Base-by-base conservation (phyloP, 1,140 invertebrate genomes). In the Proales similis region DNA sequence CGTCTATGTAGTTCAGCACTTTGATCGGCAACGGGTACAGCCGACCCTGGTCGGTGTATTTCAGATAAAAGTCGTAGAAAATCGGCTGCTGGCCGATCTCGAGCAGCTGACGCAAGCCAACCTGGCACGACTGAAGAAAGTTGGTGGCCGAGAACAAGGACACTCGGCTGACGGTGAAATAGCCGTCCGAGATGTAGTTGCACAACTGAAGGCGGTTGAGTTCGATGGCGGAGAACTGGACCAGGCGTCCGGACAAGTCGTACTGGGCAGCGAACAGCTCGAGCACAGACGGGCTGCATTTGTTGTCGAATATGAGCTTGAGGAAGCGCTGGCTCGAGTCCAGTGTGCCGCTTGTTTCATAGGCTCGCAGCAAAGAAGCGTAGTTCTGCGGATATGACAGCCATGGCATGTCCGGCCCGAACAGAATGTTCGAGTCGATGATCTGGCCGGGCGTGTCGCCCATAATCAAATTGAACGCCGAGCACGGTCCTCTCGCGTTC, bases 21-120 rank as follows among this genome's bases (percentile, higher is more conserved):
- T 80, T 69, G 19, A 83, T 70, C 5, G 82, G 82, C 12, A 84
- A 65, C 36, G 77, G 70, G 65, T 80, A 77, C n/a, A 82, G 67
- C 61, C 76, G 68, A 24, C 67, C 69, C 63, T 73, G 72, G 11
- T 72, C 72, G 22, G 70, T 70, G 19, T 77, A 71, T 49, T 78
- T 72, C 22, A 84, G 68, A 67, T 78, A 83, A 4, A 81, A 73
- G 22, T 77, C 75, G 62, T 76, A 72, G 72, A 83, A 77, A 69
- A 76, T 65, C 53, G 75, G 69, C 68, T 78, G 65, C 43, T 68
- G 62, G 19, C 63, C 39, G 60, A 72, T 70, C 14, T 78, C 67
- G 5, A 83, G 67, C 64, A 80, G 74, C 61, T 74, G 75, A 1
- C 78, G 45, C 14, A 57, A 69, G 22, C 70, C 70, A 17, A 81